phyloP scores from a whole-genome alignment of 92 coral and sea anemone species.

The Phenganax subtilis region DNA sequence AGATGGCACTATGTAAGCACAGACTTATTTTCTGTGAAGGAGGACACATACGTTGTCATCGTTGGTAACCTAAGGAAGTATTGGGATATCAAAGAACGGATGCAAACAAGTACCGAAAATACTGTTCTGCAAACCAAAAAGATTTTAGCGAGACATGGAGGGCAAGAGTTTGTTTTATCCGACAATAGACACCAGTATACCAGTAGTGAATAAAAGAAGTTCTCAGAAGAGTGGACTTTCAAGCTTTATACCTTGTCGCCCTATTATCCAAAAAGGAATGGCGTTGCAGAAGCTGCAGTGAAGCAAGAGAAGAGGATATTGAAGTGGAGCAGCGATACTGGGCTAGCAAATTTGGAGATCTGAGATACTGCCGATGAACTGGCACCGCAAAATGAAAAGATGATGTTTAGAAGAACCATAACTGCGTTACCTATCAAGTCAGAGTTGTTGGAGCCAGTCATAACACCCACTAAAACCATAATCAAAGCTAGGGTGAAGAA shows the following conservation, averaged over 20 bases:
- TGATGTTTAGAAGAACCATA: constrained; percentile 29
- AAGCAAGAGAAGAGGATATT: not conserved
- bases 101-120: constrained; percentile 24
- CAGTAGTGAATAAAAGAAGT: constrained; percentile 8
- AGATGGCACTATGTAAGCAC: constrained; percentile 33
- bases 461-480: not conserved
- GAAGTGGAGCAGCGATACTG: constrained; percentile 30
- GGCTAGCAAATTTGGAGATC: constrained; percentile 19
- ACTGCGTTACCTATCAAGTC: not conserved
- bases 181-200: not conserved
- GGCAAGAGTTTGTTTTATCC: constrained; percentile 23
- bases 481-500: constrained; percentile 1
- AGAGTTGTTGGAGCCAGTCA: not conserved
- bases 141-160: constrained; percentile 28
- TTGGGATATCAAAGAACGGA: constrained; percentile 30
- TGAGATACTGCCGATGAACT: constrained; percentile 14
- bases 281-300: not conserved
- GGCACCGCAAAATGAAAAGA: constrained; percentile 34
- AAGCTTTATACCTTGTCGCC: constrained; percentile 14
- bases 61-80: constrained; percentile 34
- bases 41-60: constrained; percentile 33
- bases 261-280: constrained; percentile 16
- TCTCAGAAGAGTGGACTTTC: constrained; percentile 33
- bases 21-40: not conserved
- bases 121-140: constrained; percentile 28